Percentiles rank a stretch among this genome's conserved stretches.
Evolutionary conservation across 2,797 vertebrate species (phyloP).

Genomic region (Enteromius trimaculatus): DNA sequence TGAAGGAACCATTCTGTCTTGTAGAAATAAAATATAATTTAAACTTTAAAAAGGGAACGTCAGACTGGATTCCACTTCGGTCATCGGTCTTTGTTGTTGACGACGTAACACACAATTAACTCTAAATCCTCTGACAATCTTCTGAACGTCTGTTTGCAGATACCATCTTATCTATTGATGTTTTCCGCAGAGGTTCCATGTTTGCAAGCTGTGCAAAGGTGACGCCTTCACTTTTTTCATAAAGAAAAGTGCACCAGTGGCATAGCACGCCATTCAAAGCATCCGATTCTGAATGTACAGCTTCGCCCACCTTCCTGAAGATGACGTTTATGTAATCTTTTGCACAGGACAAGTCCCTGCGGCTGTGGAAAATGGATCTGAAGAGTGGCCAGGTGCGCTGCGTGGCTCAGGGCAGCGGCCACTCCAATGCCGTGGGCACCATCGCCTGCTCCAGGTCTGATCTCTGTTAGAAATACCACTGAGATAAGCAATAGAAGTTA

Average conservation of each 20-base stretch:
- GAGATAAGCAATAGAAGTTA: background rate
- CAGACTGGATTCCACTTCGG: background rate
- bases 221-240: conserved; percentile 12
- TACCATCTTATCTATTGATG: conserved; percentile 89
- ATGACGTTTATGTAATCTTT: background rate
- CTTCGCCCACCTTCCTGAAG: background rate
- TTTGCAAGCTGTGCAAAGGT: conserved; percentile 96
- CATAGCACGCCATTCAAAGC: background rate
- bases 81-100: background rate
- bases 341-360: conserved; percentile 85
- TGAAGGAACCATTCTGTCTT: background rate
- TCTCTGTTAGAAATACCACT: background rate
- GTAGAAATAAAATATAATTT: background rate
- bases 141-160: conserved; percentile 74
- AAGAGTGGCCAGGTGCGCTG: conserved; percentile 79
- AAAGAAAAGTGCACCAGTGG: background rate
- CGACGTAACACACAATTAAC: background rate
- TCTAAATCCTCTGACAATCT: background rate
- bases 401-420: conserved; percentile 85
- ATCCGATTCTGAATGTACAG: background rate
- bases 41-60: background rate
- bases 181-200: conserved; percentile 86
- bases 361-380: conserved; percentile 87
- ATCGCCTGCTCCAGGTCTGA: conserved; percentile 89
- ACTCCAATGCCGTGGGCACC: conserved; percentile 86